Evolutionary conservation across 2,113 vertebrate genomes (phyloP), one percentile per base, ranked within the genome.

Genomic region (Nothocercus nigrocapillus): DNA sequence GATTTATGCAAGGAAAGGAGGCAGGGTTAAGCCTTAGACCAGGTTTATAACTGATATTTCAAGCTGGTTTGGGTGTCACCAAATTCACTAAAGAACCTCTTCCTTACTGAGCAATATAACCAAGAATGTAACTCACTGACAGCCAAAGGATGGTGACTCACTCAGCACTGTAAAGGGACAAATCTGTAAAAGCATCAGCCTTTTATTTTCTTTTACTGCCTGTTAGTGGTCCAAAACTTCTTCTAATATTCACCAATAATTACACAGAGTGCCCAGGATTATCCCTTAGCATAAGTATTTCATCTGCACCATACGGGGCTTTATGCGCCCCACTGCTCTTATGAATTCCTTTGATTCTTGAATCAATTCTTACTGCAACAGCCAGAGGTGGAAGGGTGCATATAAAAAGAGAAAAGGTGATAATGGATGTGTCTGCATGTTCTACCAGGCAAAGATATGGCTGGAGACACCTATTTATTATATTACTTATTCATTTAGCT

Each of bases 311-410:
- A 56, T n/a, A 47, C 17, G 68, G 42, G 13, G 5, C 28, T 86
- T 78, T 44, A 1, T 24, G 32, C 25, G 91, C 38, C 51, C 36
- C n/a, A 20, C 45, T 13, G 13, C 44, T 89, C n/a, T 61, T 81
- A 7, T 72, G 76, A 94, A 95, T 96, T 95, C 73, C 42, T 90
- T 82, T 91, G 80, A 84, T 95, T 97, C 92, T 83, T 91, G 82
- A 93, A 93, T 44, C n/a, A 47, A 18, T 90, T 93, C 73, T 88
- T 90, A 30, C 6, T 76, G 73, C 88, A 92, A 76, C 90, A 93
- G 76, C 45, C 90, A 94, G 90, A 88, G 88, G 80, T 88, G 80
- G 88, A 93, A 96, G 88, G 79, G 56, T 76, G 93, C 2, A 0
- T 54, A 90, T 61, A 68, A 88, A 93, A 95, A 90, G 74, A 75